Evolutionary conservation across 2,888 invertebrate genomes (phyloP), one percentile per base, ranked within the genome.

Genomic region (Drosophila formosana): DNA sequence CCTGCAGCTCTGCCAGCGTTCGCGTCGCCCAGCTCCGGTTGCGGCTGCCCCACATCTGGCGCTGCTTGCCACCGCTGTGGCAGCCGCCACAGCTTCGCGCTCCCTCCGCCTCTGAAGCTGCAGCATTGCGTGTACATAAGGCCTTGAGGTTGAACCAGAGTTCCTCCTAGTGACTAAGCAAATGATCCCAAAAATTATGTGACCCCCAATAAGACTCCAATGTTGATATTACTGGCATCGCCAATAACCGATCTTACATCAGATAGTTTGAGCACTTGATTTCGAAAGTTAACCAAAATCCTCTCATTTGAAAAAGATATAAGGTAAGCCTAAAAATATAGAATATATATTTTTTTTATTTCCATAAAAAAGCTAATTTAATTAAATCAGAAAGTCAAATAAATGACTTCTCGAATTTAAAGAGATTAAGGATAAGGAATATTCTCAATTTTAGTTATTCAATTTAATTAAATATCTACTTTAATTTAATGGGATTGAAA

Each of bases 51-150:
- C 47, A n/a, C 32, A 45, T 45, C 18, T 26, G 7, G 56, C 47
- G 4, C 41, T 55, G 13, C 39, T 41, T 41, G 39, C 39, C 39
- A 41, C 39, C 13, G 39, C 39, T 5, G 37, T 30, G 7, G 51
- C 32, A 39, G 41, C 66, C 5, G 4, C 45, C 34, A 39, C 68
- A 7, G 7, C 57, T 32, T 49, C 60, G 11, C 85, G 82, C 51
- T 66, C 75, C 37, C 68, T 85, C 37, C 81, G 85, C 61, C 83
- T 85, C 34, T 85, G 50, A 55, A 4, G 3, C 11, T 26, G 8
- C 26, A 32, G 5, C 41, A 1, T 18, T 7, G 1, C 1, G 9
- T 66, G 55, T 66, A 63, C 18, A 75, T 79, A 78, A 11, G 28
- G 8, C 43, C 32, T 45, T 61, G 66, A 62, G 65, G 58, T 75